Conservation (phyloP, 2,888 invertebrate genomes). For the Yponomeuta malinellus region DNA sequence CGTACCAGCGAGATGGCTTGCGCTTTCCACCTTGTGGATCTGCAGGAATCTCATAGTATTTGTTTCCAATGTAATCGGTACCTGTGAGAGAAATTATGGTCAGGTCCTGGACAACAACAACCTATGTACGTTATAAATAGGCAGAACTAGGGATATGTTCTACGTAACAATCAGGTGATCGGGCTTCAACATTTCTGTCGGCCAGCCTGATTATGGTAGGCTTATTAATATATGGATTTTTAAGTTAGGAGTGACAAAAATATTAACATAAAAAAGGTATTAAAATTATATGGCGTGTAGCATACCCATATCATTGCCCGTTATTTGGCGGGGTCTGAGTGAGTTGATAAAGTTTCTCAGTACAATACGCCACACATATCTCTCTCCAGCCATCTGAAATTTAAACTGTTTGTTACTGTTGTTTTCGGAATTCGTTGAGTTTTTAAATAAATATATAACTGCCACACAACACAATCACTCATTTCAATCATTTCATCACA, state of each 20-base stretch:
- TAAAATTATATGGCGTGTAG: neutral
- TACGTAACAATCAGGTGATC: no score
- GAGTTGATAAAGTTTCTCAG: slow-evolving; percentile 79
- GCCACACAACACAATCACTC: no score
- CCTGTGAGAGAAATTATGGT: slow-evolving; percentile 60
- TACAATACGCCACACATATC: slow-evolving; percentile 63
- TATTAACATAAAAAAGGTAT: no score
- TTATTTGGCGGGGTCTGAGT: slow-evolving; percentile 56
- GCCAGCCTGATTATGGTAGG: no score
- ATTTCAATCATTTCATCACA: no score
- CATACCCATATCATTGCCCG: slow-evolving; percentile 55
- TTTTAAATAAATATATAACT: no score
- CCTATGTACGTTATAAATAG: no score
- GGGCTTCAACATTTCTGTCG: no score
- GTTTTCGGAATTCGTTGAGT: neutral
- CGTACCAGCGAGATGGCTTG: slow-evolving; percentile 82
- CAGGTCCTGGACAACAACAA: no score
- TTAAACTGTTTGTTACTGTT: neutral
- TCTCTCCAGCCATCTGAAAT: slow-evolving; percentile 54
- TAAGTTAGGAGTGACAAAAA: no score
- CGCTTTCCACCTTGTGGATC: slow-evolving; percentile 79
- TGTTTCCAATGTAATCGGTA: slow-evolving; percentile 87
- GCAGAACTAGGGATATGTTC: no score
- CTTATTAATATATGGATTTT: no score
- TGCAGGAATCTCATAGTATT: slow-evolving; percentile 86